phyloP scores from a whole-genome alignment of 2,797 vertebrate species.

The Meda fulgida region DNA sequence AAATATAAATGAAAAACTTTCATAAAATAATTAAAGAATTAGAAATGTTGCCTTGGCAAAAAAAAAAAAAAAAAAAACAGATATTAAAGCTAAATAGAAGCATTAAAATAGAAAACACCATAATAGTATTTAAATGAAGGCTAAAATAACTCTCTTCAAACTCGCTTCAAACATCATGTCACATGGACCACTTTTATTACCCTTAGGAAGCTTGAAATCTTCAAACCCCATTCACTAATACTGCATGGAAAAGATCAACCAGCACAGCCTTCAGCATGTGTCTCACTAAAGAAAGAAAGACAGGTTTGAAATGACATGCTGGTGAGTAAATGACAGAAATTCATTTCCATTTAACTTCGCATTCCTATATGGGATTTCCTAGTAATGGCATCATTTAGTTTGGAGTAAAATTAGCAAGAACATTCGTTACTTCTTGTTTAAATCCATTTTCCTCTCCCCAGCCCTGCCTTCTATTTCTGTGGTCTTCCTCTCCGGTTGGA shows the following conservation, averaged over 20 bases:
- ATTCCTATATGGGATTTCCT: conserved; percentile 51
- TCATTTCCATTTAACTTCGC: conserved; percentile 68
- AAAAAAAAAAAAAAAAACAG: neutral
- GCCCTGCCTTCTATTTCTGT: conserved; percentile 79
- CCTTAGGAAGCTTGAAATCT: neutral
- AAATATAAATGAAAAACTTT: neutral
- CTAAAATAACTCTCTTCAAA: neutral
- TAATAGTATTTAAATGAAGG: neutral
- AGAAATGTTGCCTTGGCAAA: neutral
- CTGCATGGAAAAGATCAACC: neutral
- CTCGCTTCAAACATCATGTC: neutral
- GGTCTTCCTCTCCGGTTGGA: conserved; percentile 75
- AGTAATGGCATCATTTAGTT: conserved; percentile 20
- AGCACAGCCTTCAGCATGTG: neutral
- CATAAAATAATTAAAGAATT: neutral
- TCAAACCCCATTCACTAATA: neutral
- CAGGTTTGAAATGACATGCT: neutral
- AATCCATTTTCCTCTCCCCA: conserved; percentile 70
- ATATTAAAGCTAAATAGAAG: neutral
- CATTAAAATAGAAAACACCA: neutral
- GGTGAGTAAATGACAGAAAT: neutral
- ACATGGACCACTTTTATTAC: neutral
- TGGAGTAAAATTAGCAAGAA: conserved; percentile 27
- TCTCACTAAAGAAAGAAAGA: neutral
- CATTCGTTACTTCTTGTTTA: conserved; percentile 20